Evolutionary conservation across 1,140 invertebrate species (phyloP).

Genomic region (Globodera ellingtonae): DNA sequence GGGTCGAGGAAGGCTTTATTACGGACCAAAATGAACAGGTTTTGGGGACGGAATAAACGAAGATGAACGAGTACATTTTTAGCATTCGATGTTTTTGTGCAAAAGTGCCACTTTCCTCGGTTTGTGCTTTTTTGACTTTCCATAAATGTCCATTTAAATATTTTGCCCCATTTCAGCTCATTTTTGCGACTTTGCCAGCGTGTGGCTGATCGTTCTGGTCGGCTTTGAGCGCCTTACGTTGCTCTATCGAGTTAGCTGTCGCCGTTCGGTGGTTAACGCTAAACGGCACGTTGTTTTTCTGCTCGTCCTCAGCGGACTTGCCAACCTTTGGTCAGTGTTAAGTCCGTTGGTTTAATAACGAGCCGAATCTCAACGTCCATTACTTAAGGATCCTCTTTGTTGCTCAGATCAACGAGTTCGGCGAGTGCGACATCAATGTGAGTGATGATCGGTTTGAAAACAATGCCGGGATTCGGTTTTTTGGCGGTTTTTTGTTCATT

Average conservation of each 20-base stretch:
- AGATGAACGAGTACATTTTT: neutral
- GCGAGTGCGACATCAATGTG: constrained; percentile 56
- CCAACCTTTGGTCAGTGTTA: constrained; percentile 44
- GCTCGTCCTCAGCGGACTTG: constrained; percentile 46
- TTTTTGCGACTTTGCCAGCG: constrained; percentile 57
- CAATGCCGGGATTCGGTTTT: no score
- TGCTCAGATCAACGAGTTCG: constrained; percentile 54
- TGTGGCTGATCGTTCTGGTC: constrained; percentile 60
- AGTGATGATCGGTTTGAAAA: neutral
- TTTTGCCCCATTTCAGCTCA: constrained; percentile 30
- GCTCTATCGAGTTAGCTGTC: constrained; percentile 56
- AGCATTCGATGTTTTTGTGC: constrained; percentile 53
- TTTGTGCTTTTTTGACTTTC: constrained; percentile 11
- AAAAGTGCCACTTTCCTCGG: constrained; percentile 53
- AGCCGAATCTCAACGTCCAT: neutral
- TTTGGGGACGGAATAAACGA: neutral
- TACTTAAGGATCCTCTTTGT: constrained; percentile 51
- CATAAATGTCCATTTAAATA: constrained; percentile 8
- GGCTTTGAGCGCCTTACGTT: constrained; percentile 55
- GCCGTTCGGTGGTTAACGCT: constrained; percentile 49
- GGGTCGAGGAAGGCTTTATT: constrained; percentile 60
- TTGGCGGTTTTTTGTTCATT: neutral
- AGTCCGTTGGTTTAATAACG: neutral
- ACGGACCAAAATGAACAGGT: constrained; percentile 43
- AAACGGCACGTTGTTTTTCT: constrained; percentile 51